Conservation (phyloP, 2,888 invertebrate genomes). For the Ecliptopera silaceata region DNA sequence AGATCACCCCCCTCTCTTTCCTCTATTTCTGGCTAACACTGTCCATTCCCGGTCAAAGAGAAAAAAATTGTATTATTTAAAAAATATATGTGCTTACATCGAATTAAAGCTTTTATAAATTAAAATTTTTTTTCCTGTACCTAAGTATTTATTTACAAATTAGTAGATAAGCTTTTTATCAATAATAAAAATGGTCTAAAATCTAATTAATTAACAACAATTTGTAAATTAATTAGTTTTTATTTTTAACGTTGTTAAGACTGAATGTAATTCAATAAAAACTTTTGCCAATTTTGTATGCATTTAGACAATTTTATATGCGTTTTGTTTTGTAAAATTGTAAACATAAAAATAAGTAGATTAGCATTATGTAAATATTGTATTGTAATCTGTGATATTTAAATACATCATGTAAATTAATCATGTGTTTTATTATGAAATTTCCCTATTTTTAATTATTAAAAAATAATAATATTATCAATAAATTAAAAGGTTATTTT, state of each 20-base stretch:
- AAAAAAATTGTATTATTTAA: too few relatives aligned
- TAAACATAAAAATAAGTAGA: slow-evolving; percentile 26
- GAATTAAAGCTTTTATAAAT: neutral
- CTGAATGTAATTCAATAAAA: slow-evolving; percentile 38
- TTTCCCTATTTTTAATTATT: too few relatives aligned
- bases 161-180: neutral
- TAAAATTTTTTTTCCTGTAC: neutral
- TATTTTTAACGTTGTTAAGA: slow-evolving; percentile 36
- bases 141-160: neutral
- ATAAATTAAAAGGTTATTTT: too few relatives aligned
- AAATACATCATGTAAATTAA: slow-evolving; percentile 41
- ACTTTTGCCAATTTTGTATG: slow-evolving; percentile 45
- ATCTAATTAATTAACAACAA: too few relatives aligned
- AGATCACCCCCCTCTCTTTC: too few relatives aligned
- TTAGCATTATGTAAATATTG: slow-evolving; percentile 59
- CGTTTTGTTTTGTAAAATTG: slow-evolving; percentile 27
- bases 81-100: neutral
- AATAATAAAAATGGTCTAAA: neutral
- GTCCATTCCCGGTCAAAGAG: too few relatives aligned
- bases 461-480: too few relatives aligned
- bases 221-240: neutral
- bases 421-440: slow-evolving; percentile 3
- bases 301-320: slow-evolving; percentile 40
- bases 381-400: slow-evolving; percentile 70
- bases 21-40: too few relatives aligned